phyloP scores from a whole-genome alignment of 2,888 invertebrate genomes.

The Epirrhoe alternata region DNA sequence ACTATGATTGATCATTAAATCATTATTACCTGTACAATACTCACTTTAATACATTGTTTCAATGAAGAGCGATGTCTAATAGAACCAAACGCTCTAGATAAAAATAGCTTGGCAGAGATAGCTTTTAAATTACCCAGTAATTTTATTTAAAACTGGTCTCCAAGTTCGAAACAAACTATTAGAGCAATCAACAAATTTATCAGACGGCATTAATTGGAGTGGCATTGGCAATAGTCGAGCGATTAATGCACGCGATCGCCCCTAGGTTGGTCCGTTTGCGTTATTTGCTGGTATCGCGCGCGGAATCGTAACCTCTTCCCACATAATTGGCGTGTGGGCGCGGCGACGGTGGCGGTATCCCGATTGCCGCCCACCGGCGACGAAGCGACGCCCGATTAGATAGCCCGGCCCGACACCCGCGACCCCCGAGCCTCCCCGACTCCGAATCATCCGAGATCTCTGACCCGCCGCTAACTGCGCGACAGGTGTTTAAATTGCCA shows the following conservation, averaged over 20 bases:
- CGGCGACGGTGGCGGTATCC: slow-evolving; percentile 75
- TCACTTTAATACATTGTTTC: slow-evolving; percentile 2
- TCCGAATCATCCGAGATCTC: slow-evolving; percentile 57
- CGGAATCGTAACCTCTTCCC: slow-evolving; percentile 82
- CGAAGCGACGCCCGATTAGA: slow-evolving; percentile 79
- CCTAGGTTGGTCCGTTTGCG: slow-evolving; percentile 70
- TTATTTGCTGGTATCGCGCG: slow-evolving; percentile 72
- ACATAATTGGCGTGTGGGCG: slow-evolving; percentile 84
- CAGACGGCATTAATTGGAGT: slow-evolving; percentile 68
- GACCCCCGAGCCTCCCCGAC: slow-evolving; percentile 63
- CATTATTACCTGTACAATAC: slow-evolving; percentile 14
- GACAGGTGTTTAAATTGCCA: slow-evolving; percentile 35
- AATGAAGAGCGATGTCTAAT: slow-evolving; percentile 10
- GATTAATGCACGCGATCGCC: slow-evolving; percentile 73
- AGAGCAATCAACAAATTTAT: slow-evolving; percentile 57
- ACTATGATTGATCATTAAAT: slow-evolving; percentile 25
- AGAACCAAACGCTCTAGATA: slow-evolving; percentile 14
- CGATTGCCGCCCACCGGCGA: slow-evolving; percentile 81
- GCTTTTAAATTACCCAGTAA: slow-evolving; percentile 12
- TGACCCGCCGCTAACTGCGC: slow-evolving; percentile 51
- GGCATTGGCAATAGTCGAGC: slow-evolving; percentile 70
- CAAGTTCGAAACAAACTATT: slow-evolving; percentile 42
- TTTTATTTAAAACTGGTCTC: slow-evolving; percentile 29
- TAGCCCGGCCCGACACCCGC: slow-evolving; percentile 70
- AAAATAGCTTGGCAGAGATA: background rate